Evolutionary conservation across 2,797 vertebrate genomes (phyloP).

Genomic region (Erethizon dorsatum): DNA sequence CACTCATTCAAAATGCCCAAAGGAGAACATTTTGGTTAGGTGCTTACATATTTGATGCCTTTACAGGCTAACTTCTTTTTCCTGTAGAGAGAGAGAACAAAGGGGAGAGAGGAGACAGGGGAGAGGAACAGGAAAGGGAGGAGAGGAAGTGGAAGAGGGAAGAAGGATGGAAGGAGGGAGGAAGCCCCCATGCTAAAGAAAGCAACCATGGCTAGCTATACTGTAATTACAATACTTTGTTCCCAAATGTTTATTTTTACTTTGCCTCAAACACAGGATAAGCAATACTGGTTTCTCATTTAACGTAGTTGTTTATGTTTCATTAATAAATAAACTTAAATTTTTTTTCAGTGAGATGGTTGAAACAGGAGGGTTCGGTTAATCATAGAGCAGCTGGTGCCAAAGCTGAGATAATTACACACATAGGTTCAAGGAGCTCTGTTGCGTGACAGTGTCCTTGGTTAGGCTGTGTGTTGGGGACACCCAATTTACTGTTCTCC

Average conservation of each 20-base stretch:
- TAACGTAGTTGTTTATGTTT: constrained; percentile 55
- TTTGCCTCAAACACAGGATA: constrained; percentile 33
- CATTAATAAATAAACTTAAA: constrained; percentile 54
- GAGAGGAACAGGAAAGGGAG: too few species aligned
- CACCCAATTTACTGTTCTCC: neutral
- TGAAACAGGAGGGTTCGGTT: constrained; percentile 46
- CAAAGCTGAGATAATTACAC: neutral
- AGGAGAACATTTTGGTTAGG: neutral
- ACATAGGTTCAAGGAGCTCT: neutral
- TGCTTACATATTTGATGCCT: too few species aligned
- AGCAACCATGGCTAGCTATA: neutral
- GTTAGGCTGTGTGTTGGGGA: neutral
- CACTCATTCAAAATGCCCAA: neutral
- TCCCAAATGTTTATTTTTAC: constrained; percentile 75
- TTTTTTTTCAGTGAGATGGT: constrained; percentile 29
- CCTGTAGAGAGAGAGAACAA: neutral
- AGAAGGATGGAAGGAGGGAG: rapidly evolving
- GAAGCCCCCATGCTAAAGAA: neutral
- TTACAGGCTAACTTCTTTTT: neutral
- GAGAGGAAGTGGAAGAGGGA: rapidly evolving
- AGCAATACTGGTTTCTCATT: constrained; percentile 38
- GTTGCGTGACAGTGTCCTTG: neutral
- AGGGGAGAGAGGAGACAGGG: neutral
- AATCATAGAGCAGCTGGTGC: neutral
- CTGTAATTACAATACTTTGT: constrained; percentile 51